Conservation (phyloP, 2,888 invertebrate genomes). For the Pachliopta kotzebuea region DNA sequence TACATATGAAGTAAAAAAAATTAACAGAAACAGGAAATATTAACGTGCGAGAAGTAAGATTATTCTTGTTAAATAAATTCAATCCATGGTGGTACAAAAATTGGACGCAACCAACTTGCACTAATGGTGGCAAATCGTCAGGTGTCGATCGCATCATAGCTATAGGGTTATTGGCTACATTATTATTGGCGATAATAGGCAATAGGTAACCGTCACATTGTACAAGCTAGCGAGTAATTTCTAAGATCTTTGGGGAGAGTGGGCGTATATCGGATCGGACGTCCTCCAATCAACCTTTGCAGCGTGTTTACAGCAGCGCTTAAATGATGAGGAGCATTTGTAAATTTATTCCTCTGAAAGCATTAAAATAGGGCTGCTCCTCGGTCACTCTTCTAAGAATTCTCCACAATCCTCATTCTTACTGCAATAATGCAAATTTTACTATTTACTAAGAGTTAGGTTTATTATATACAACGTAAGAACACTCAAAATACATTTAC, state of each 20-base stretch:
- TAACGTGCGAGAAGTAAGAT: neutral
- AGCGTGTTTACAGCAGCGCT: no score
- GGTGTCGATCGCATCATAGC: constrained; percentile 32
- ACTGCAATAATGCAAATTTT: no score
- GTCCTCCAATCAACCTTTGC: no score
- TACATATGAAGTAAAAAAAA: neutral
- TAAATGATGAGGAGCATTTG: no score
- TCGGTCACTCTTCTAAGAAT: no score
- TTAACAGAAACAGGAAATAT: neutral
- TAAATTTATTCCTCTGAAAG: no score
- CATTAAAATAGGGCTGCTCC: no score
- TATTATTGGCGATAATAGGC: constrained; percentile 32
- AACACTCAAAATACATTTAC: no score
- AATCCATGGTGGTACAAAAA: constrained; percentile 14
- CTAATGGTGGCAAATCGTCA: constrained; percentile 39
- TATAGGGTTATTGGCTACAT: constrained; percentile 30
- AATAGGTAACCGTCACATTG: neutral
- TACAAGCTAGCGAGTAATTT: constrained; percentile 7
- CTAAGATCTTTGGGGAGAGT: neutral
- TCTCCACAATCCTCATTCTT: no score
- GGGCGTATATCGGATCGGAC: no score
- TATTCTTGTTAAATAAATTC: constrained; percentile 17
- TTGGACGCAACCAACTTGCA: constrained; percentile 28
- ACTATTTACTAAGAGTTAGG: no score
- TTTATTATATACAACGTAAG: no score